phyloP scores from a whole-genome alignment of 2,888 invertebrate genomes.

The Drosophila algonquin region DNA sequence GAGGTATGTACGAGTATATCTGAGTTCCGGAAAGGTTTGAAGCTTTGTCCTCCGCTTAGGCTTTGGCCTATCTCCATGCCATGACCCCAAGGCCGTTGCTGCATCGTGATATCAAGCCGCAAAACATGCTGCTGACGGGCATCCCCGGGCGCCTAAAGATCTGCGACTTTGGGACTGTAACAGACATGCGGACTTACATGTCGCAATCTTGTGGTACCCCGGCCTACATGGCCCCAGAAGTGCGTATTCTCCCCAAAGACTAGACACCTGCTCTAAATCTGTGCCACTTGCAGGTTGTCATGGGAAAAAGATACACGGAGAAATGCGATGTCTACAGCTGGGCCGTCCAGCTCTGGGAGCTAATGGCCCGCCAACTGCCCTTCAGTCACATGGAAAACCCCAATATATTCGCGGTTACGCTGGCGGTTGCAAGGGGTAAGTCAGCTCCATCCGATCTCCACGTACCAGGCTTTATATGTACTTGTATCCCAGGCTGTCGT shows the following conservation, averaged over 20 bases:
- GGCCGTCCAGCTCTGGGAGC: constrained; percentile 22
- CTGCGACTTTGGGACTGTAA: constrained; percentile 20
- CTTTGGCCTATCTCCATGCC: constrained; percentile 4
- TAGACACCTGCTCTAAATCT: neutral
- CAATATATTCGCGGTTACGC: neutral
- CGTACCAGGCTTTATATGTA: neutral
- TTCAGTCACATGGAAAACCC: constrained; percentile 16
- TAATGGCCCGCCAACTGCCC: constrained; percentile 25
- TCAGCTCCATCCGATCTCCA: neutral
- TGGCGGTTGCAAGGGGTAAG: constrained; percentile 7
- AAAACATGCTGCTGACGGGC: constrained; percentile 13
- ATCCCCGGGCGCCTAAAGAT: constrained; percentile 6
- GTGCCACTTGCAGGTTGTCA: neutral
- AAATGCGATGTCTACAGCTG: constrained; percentile 31
- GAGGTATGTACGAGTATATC: neutral
- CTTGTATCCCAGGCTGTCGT: neutral
- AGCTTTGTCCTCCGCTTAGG: neutral
- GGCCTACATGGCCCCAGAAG: constrained; percentile 32
- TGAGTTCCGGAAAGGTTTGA: no score
- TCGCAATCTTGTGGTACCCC: constrained; percentile 2
- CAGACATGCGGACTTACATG: constrained; percentile 16
- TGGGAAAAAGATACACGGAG: neutral
- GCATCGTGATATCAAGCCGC: constrained; percentile 30
- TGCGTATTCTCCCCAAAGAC: neutral
- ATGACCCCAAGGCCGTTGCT: constrained; percentile 3